Base-by-base conservation (phyloP, 2,888 invertebrate species). In the Teleiodes luculella region DNA sequence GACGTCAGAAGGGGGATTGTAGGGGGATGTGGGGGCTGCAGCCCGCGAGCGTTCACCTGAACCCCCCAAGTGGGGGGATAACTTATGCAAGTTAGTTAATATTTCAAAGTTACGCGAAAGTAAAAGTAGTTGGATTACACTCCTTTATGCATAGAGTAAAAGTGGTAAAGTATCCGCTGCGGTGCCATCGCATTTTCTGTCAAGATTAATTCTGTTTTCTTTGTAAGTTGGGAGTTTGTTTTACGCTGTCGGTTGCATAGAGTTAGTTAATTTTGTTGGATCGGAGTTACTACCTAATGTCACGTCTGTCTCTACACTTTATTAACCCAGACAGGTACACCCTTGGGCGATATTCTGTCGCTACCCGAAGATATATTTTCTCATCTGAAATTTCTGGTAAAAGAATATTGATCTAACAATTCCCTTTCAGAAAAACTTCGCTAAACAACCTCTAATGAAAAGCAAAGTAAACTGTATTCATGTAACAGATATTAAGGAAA, bases 11-110 rank as follows among this genome's bases (percentile, higher is more conserved):
- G 51, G 51, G 46, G 43, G 16, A 28, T 6, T 30, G 33, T 28
- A 24, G 51, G 51, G 46, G 43, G 16, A 28, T 6, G 24, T 41
- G 43, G 28, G 18, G 14, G 35, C 43, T 30, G 43, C 43, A 13
- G 33, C 13, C 13, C 59, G 46, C 45, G 66, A 64, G 65, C 67
- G 63, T 64, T 65, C 65, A 66, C 64, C 65, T 61, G 58, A 16
- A 28, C 28, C 41, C 36, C 20, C 51, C n/a, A n/a, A 57, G 63
- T 62, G 61, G 72, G 62, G 59, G 71, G 74, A 72, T 79, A 78
- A 80, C 78, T 86, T 84, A 86, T 86, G 86, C 83, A 86, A 83
- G 80, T 78, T 82, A 75, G 81, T 84, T 84, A 86, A 86, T 84
- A 86, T 85, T 86, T 84, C 76, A 85, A 68, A 62, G 58, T 65